These are phyloP conservation scores for Pogonomyrmex barbatus DNA, from an alignment of 1,140 invertebrate genomes.

Conservation along the genomic window DNA sequence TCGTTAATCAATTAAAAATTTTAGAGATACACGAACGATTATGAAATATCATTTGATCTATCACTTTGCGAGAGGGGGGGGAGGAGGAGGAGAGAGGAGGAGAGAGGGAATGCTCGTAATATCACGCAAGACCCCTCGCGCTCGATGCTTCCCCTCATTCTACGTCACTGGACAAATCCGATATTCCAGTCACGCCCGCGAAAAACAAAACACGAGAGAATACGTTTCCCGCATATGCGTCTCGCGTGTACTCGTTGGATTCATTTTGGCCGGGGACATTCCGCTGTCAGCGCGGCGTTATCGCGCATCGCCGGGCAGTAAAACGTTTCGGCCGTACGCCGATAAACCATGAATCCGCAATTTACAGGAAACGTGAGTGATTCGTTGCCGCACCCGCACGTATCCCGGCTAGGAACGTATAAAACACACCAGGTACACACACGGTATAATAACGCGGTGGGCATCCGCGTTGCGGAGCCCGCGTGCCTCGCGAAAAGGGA, in stretches of 20 bases:
- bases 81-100: too few relatives aligned
- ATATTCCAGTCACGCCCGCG: constrained; percentile 70
- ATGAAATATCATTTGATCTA: background rate
- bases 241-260: constrained; percentile 72
- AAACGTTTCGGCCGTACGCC: constrained; percentile 72
- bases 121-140: background rate
- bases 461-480: background rate
- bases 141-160: background rate
- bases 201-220: constrained; percentile 71
- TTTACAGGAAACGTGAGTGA: constrained; percentile 76
- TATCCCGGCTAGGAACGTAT: constrained; percentile 33
- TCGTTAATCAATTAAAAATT: background rate
- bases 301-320: constrained; percentile 73
- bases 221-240: constrained; percentile 75
- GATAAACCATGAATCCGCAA: constrained; percentile 77
- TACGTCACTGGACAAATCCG: constrained; percentile 68
- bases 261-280: constrained; percentile 73
- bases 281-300: constrained; percentile 75
- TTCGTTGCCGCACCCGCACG: constrained; percentile 71
- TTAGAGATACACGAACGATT: background rate
- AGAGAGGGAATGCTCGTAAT: background rate
- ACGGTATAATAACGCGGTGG: constrained; percentile 37
- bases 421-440: constrained; percentile 35
- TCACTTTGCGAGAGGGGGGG: background rate
- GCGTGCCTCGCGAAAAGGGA: background rate